phyloP scores from a whole-genome alignment of 2,888 invertebrate species.

The Oeneis ivallda region DNA sequence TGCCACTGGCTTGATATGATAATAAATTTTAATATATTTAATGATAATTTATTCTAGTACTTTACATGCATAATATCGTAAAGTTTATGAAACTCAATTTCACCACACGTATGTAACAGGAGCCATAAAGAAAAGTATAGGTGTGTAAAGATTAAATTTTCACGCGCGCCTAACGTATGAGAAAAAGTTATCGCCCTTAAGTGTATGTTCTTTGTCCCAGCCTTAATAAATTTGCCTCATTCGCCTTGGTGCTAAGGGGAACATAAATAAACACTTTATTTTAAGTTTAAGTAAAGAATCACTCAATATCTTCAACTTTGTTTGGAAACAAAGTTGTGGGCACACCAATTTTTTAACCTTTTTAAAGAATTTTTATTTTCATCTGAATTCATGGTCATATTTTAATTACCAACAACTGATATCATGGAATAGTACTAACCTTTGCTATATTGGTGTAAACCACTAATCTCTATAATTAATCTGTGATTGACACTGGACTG shows the following conservation, averaged over 20 bases:
- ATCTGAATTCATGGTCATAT: too few species aligned
- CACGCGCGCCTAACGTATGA: conserved; percentile 12
- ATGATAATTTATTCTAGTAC: not conserved
- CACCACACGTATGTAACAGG: not conserved
- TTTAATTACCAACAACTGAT: too few species aligned
- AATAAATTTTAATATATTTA: not conserved
- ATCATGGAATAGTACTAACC: too few species aligned
- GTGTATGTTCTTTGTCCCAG: conserved; percentile 22
- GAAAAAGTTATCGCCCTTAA: conserved; percentile 25
- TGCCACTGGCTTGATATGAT: too few species aligned
- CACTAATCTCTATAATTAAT: too few species aligned
- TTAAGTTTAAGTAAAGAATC: not conserved
- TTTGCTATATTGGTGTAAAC: too few species aligned
- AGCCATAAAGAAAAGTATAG: not conserved
- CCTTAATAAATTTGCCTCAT: conserved; percentile 15
- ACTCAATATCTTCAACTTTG: conserved; percentile 1
- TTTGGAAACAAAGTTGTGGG: too few species aligned
- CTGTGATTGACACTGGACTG: too few species aligned
- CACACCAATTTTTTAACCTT: too few species aligned
- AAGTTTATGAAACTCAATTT: conserved; percentile 6
- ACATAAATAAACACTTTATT: conserved; percentile 14
- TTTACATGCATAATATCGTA: conserved; percentile 7
- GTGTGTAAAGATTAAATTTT: conserved; percentile 24
- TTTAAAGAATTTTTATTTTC: too few species aligned
- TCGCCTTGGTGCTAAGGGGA: not conserved